These are phyloP conservation scores for Callaeas wilsoni DNA, from an alignment of 2,113 vertebrate species.

Conservation along the genomic window DNA sequence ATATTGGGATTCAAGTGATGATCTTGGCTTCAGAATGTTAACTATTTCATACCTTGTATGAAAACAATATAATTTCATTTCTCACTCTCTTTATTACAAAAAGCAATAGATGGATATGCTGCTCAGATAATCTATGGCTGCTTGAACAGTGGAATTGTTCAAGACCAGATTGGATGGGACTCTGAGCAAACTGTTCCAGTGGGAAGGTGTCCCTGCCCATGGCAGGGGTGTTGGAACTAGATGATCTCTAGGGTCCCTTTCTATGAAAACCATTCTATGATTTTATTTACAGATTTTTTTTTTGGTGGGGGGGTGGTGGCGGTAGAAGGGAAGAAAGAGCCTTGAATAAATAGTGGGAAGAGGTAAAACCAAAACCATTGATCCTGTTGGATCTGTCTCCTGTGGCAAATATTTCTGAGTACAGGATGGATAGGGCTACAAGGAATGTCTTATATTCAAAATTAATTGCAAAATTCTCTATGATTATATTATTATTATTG, in stretches of 20 bases:
- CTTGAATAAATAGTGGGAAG: background rate
- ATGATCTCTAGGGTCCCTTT: background rate
- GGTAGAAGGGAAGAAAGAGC: background rate
- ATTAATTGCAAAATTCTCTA: background rate
- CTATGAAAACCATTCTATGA: background rate
- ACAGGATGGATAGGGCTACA: background rate
- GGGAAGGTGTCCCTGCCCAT: background rate
- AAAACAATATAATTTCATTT: rapidly evolving
- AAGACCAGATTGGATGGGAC: background rate
- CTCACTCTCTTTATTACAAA: background rate
- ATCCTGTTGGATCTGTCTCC: background rate
- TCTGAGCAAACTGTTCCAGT: background rate
- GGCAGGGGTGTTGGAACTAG: rapidly evolving
- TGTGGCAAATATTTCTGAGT: background rate
- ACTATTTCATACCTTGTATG: background rate
- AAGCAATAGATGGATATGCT: background rate
- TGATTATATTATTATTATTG: background rate
- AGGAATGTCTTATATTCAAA: background rate
- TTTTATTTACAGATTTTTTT: background rate
- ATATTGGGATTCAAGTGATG: background rate
- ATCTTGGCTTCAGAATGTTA: slow-evolving; percentile 10
- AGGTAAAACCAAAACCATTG: background rate
- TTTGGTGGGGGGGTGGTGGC: too few species aligned
- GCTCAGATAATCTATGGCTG: background rate
- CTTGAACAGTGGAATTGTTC: background rate